A percentile compares a stretch with the other conserved stretches of the same genome.
These are phyloP conservation scores for Ifrita kowaldi DNA, from an alignment of 2,113 vertebrate genomes.

Conservation along the genomic window DNA sequence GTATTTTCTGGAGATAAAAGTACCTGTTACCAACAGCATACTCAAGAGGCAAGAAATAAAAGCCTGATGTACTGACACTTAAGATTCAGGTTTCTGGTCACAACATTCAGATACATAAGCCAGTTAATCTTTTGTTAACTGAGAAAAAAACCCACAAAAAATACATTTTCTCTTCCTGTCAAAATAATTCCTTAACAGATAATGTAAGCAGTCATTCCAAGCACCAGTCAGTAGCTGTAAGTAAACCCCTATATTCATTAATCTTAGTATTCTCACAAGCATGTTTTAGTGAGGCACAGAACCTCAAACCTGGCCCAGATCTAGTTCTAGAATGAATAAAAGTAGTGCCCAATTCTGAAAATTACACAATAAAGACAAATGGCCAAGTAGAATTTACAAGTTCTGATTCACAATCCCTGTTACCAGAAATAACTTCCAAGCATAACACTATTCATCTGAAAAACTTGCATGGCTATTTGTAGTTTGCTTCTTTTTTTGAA, in stretches of 20 bases:
- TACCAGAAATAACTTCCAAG: not conserved
- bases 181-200: not conserved
- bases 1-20: not conserved
- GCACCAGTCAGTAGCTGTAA: not conserved
- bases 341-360: not conserved
- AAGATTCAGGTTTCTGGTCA: not conserved
- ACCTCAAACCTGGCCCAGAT: not conserved
- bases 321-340: not conserved
- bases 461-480: not conserved
- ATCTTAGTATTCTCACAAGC: not conserved
- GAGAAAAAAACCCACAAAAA: not conserved
- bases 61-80: not conserved
- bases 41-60: not conserved
- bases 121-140: not conserved
- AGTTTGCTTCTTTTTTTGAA: not conserved
- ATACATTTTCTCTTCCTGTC: not conserved
- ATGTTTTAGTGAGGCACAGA: not conserved
- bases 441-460: not conserved
- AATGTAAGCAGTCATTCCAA: not conserved
- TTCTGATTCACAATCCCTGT: not conserved
- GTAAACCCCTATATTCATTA: not conserved
- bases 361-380: not conserved
- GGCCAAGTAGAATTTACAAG: not conserved
- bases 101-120: not conserved
- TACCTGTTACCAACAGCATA: not conserved